Evolutionary conservation across 2,888 invertebrate species (phyloP).

Genomic region (Heteromurus nitidus): DNA sequence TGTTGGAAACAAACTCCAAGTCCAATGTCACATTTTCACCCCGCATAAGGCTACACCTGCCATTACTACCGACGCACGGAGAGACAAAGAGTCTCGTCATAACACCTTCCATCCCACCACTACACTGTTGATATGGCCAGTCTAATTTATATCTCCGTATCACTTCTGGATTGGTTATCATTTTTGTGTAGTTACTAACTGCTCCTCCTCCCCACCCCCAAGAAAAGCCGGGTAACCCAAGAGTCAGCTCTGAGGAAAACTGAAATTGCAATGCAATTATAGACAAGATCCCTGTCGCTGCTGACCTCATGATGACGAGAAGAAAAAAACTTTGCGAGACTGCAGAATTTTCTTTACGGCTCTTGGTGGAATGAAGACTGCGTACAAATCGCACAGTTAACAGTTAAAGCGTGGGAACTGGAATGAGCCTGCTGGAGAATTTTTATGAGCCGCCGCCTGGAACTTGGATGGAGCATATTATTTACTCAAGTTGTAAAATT

Average conservation of each 20-base stretch:
- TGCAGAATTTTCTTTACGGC: too few relatives aligned
- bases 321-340: too few relatives aligned
- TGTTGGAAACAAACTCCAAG: conserved; percentile 59
- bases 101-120: conserved; percentile 58
- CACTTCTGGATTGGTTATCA: conserved; percentile 32
- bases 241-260: neutral
- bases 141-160: conserved; percentile 13
- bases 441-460: too few relatives aligned
- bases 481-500: too few relatives aligned
- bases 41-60: conserved; percentile 49
- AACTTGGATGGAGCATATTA: too few relatives aligned
- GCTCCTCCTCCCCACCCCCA: conserved; percentile 45
- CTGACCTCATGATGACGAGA: neutral
- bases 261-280: neutral
- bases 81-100: conserved; percentile 48
- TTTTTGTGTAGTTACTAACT: conserved; percentile 28
- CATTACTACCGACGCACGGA: conserved; percentile 34
- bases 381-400: too few relatives aligned
- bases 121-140: conserved; percentile 49
- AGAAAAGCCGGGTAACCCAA: conserved; percentile 42
- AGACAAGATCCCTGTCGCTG: neutral
- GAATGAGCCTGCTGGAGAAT: neutral
- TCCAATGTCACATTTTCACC: conserved; percentile 64
- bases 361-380: too few relatives aligned
- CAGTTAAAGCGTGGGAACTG: neutral